phyloP scores from a whole-genome alignment of 2,888 invertebrate species.

The Drosophila histrio region DNA sequence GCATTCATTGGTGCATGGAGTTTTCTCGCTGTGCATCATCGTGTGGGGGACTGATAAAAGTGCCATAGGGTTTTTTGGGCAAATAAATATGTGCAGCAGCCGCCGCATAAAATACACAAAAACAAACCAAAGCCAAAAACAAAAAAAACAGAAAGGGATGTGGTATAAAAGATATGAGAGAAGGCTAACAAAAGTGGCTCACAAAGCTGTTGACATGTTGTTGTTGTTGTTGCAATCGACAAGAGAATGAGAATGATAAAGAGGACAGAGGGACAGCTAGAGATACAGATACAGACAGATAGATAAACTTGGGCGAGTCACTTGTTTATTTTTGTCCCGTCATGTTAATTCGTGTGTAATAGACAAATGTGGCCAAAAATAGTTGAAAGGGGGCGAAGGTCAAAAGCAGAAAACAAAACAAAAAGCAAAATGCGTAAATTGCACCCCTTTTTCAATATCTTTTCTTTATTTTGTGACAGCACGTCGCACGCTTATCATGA shows the following conservation, averaged over 20 bases:
- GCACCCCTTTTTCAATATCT: conserved; percentile 25
- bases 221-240: conserved; percentile 15
- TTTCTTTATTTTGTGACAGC: conserved; percentile 40
- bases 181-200: conserved; percentile 36
- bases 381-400: conserved; percentile 14
- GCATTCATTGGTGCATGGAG: conserved; percentile 22
- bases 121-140: conserved; percentile 24
- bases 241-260: conserved; percentile 29
- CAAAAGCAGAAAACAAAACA: conserved; percentile 3
- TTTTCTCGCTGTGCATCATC: neutral
- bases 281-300: conserved; percentile 26
- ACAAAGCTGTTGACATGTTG: conserved; percentile 74
- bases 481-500: conserved; percentile 62
- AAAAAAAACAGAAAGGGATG: conserved; percentile 13
- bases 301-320: conserved; percentile 39
- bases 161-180: conserved; percentile 38
- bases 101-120: conserved; percentile 51
- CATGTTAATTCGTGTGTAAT: conserved; percentile 79
- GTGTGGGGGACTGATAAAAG: conserved; percentile 46
- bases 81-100: conserved; percentile 74
- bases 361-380: conserved; percentile 67
- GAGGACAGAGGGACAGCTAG: neutral
- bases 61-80: conserved; percentile 67
- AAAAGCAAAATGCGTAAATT: conserved; percentile 9
- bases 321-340: conserved; percentile 59